These are phyloP conservation scores for Tretioscincus oriximinensis DNA, from an alignment of 2,113 vertebrate genomes.

Conservation along the genomic window DNA sequence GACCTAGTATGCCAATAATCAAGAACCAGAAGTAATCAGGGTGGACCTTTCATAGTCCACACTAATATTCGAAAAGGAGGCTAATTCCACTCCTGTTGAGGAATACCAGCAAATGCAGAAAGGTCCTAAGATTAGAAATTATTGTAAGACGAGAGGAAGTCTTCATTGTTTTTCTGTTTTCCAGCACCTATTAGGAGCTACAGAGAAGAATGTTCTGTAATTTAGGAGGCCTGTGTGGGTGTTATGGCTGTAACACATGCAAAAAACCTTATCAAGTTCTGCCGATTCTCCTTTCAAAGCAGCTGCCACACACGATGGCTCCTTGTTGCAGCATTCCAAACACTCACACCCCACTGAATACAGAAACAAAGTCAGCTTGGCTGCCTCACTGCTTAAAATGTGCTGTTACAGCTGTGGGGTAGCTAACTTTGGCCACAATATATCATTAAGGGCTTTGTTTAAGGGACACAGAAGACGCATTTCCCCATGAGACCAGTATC, in stretches of 20 bases:
- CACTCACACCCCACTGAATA: constrained; percentile 58
- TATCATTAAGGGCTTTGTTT: constrained; percentile 65
- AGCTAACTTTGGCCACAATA: constrained; percentile 72
- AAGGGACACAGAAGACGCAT: constrained; percentile 62
- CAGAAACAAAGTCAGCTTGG: constrained; percentile 65
- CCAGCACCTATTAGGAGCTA: constrained; percentile 17
- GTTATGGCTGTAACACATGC: constrained; percentile 48
- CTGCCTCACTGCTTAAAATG: constrained; percentile 42
- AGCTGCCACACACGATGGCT: constrained; percentile 64
- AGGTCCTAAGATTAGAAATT: not conserved
- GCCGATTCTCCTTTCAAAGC: constrained; percentile 64
- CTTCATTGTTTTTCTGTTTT: constrained; percentile 4
- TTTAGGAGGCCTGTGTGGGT: constrained; percentile 33
- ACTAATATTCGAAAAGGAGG: too few relatives aligned
- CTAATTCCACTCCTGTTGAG: too few relatives aligned
- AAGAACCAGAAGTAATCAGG: too few relatives aligned
- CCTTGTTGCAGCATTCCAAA: constrained; percentile 60
- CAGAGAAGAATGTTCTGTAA: constrained; percentile 39
- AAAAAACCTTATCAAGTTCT: constrained; percentile 59
- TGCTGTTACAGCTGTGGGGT: constrained; percentile 75
- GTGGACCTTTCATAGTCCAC: too few relatives aligned
- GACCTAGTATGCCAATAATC: too few relatives aligned
- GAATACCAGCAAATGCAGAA: too few relatives aligned
- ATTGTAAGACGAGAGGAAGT: not conserved
- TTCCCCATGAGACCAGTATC: constrained; percentile 14